Conservation (phyloP, 2,797 vertebrate genomes). For the Macrochelys suwanniensis region DNA sequence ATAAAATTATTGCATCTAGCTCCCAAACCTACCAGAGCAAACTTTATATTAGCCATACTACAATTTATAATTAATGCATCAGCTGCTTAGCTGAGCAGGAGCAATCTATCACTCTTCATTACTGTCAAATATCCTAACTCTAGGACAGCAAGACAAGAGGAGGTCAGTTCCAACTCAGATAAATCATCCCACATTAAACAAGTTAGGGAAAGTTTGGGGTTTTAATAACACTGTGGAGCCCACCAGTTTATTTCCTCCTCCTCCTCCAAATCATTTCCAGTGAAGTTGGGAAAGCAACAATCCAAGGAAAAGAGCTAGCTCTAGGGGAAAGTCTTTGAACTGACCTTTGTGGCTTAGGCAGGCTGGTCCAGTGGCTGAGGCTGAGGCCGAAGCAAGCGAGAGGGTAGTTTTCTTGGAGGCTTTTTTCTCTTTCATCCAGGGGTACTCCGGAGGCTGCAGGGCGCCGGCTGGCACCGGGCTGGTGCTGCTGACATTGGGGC, state of each 20-base stretch:
- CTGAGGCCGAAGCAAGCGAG: slow-evolving; percentile 86
- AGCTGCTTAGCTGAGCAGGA: slow-evolving; percentile 93
- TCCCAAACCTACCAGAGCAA: slow-evolving; percentile 81
- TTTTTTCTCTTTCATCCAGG: slow-evolving; percentile 99
- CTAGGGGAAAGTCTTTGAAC: slow-evolving; percentile 77
- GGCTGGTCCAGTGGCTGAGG: slow-evolving; percentile 85
- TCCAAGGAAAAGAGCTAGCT: slow-evolving; percentile 39
- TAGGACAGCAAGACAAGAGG: slow-evolving; percentile 90
- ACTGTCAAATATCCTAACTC: slow-evolving; percentile 95
- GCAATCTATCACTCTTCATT: slow-evolving; percentile 98
- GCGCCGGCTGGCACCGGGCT: slow-evolving; percentile 90
- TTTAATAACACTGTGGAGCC: slow-evolving; percentile 59
- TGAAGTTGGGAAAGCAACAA: slow-evolving; percentile 53
- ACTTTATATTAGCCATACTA: slow-evolving; percentile 86
- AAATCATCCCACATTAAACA: slow-evolving; percentile 90
- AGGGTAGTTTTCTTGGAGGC: slow-evolving; percentile 89
- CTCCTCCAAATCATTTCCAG: slow-evolving; percentile 47
- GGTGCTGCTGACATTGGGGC: slow-evolving; percentile 87
- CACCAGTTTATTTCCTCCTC: slow-evolving; percentile 45
- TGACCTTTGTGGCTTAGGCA: slow-evolving; percentile 97
- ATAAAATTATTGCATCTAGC: slow-evolving; percentile 62
- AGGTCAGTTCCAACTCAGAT: slow-evolving; percentile 90
- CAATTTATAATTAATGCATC: slow-evolving; percentile 96
- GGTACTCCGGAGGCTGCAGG: slow-evolving; percentile 92
- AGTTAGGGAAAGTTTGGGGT: slow-evolving; percentile 81